These are phyloP conservation scores for Colossoma macropomum DNA, from an alignment of 2,113 vertebrate species.

Conservation along the genomic window DNA sequence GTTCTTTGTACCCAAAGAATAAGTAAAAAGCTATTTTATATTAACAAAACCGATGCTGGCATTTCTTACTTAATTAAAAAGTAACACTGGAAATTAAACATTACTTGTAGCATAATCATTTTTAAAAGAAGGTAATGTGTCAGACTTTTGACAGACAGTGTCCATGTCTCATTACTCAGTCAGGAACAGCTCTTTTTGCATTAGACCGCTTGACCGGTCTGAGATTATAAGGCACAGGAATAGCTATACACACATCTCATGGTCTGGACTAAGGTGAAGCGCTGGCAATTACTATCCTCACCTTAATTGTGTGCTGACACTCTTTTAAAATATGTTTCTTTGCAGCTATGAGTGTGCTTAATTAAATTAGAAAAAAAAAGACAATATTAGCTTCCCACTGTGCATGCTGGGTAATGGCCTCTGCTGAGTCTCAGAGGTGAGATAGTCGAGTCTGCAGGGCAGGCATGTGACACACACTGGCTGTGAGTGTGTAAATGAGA, in stretches of 20 bases:
- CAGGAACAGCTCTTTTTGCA: not conserved
- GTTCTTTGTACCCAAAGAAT: too few relatives aligned
- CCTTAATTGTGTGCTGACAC: slow-evolving; percentile 21
- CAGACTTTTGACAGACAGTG: not conserved
- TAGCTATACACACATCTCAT: slow-evolving; percentile 19
- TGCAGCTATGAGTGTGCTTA: slow-evolving; percentile 38
- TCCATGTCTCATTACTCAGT: not conserved
- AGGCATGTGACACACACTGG: slow-evolving; percentile 14
- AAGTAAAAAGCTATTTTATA: too few relatives aligned
- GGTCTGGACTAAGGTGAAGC: not conserved
- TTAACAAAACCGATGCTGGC: too few relatives aligned
- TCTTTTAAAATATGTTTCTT: slow-evolving; percentile 33
- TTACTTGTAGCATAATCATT: too few relatives aligned
- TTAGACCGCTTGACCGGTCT: not conserved
- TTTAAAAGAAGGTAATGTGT: too few relatives aligned
- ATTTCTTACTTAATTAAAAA: too few relatives aligned
- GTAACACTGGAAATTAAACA: too few relatives aligned
- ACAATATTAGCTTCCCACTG: slow-evolving; percentile 34
- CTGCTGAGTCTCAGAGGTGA: slow-evolving; percentile 34
- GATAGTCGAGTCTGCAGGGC: slow-evolving; percentile 15
- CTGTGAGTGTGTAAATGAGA: slow-evolving; percentile 42
- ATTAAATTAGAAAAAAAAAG: slow-evolving; percentile 52
- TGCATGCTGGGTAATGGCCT: slow-evolving; percentile 30
- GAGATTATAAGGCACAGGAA: slow-evolving; percentile 3
- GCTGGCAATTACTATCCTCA: slow-evolving; percentile 32